A percentile compares a stretch with the other conserved stretches of the same genome.
phyloP scores from a whole-genome alignment of 2,888 invertebrate genomes.

The Mesorhabditis belari region DNA sequence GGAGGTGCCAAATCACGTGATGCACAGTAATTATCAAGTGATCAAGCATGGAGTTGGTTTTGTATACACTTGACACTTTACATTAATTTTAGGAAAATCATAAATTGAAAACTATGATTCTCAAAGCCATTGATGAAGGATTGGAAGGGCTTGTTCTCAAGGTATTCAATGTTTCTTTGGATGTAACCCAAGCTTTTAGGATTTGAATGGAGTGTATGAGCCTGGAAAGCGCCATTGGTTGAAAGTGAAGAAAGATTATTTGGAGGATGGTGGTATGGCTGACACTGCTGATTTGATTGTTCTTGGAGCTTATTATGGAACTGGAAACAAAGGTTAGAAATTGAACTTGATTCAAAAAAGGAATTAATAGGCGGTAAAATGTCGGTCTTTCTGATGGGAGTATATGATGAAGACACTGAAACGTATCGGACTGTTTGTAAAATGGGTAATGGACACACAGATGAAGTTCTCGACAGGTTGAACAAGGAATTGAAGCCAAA shows the following conservation, averaged over 20 bases:
- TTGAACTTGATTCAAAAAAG: background rate
- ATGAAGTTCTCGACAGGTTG: slow-evolving; percentile 71
- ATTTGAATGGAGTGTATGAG: slow-evolving; percentile 73
- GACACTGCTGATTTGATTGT: slow-evolving; percentile 88
- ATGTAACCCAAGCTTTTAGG: slow-evolving; percentile 51
- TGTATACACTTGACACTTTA: too few relatives aligned
- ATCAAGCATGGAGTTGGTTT: slow-evolving; percentile 16
- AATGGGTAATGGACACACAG: slow-evolving; percentile 72
- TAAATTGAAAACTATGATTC: slow-evolving; percentile 75
- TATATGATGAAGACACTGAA: slow-evolving; percentile 65
- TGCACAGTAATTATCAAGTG: slow-evolving; percentile 75
- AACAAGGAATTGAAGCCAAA: slow-evolving; percentile 63
- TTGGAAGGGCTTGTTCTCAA: slow-evolving; percentile 87
- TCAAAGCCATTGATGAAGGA: slow-evolving; percentile 73
- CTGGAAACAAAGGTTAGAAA: slow-evolving; percentile 70
- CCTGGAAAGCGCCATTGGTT: slow-evolving; percentile 92
- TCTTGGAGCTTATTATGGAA: slow-evolving; percentile 88
- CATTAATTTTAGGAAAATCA: slow-evolving; percentile 61
- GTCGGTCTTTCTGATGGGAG: slow-evolving; percentile 90
- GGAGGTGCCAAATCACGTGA: slow-evolving; percentile 74
- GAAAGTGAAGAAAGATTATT: slow-evolving; percentile 90
- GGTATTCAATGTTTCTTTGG: slow-evolving; percentile 10
- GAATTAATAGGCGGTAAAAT: slow-evolving; percentile 68
- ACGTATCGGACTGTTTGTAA: slow-evolving; percentile 83
- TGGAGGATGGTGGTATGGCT: slow-evolving; percentile 86